Conservation (phyloP, 2,888 invertebrate genomes). For the Cryptocephalus primarius region DNA sequence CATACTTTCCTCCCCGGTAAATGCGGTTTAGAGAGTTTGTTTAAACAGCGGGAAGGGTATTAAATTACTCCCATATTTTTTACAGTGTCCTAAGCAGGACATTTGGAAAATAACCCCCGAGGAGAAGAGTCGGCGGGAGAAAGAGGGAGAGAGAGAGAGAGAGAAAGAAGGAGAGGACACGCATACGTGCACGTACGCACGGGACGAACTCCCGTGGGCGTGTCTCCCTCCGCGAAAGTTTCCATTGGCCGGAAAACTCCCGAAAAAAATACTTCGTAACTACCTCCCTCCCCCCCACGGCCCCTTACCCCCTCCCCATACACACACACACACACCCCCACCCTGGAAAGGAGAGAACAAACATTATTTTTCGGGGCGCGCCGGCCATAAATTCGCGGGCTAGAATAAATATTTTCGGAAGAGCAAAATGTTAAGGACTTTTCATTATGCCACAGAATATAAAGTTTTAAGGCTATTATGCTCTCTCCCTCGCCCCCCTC, state of each 20-base stretch:
- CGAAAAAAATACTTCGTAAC: slow-evolving; percentile 31
- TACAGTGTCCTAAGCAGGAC: slow-evolving; percentile 33
- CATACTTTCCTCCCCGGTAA: slow-evolving; percentile 14
- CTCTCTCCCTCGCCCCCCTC: slow-evolving; percentile 14
- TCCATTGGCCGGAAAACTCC: slow-evolving; percentile 36
- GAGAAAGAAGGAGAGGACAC: slow-evolving; percentile 6
- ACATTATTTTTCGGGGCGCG: slow-evolving; percentile 36
- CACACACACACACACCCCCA: neutral
- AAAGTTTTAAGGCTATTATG: slow-evolving; percentile 39
- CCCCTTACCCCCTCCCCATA: neutral
- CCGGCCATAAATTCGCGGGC: slow-evolving; percentile 39
- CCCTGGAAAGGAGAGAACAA: slow-evolving; percentile 29
- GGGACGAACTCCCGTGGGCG: slow-evolving; percentile 25
- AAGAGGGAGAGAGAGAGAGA: slow-evolving; percentile 30
- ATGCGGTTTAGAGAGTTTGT: slow-evolving; percentile 21
- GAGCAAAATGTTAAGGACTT: slow-evolving; percentile 41
- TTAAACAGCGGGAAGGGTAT: slow-evolving; percentile 34
- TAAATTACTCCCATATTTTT: slow-evolving; percentile 38
- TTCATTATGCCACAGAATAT: slow-evolving; percentile 37
- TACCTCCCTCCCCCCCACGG: slow-evolving; percentile 26
- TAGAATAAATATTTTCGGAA: slow-evolving; percentile 41
- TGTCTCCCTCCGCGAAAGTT: slow-evolving; percentile 26
- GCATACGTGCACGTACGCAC: slow-evolving; percentile 17
- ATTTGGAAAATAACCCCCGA: slow-evolving; percentile 23
- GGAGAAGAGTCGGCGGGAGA: too few relatives aligned